A percentile compares a stretch with the other conserved stretches of the same genome.
Evolutionary conservation across 2,888 invertebrate genomes (phyloP).

Genomic region (Brenthis ino): DNA sequence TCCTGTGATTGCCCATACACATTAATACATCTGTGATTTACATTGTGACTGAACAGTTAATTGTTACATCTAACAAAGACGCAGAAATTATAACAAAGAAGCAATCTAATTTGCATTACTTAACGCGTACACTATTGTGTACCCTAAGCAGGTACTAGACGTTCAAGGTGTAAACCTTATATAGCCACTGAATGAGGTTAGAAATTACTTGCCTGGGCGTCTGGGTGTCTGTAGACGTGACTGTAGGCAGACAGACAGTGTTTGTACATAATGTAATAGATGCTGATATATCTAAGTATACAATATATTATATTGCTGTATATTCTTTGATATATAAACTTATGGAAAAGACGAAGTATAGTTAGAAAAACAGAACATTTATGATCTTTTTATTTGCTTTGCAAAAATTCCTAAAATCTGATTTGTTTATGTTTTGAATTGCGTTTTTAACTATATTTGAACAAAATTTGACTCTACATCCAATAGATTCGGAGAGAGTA

Average conservation of each 20-base stretch:
- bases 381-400: too few species aligned
- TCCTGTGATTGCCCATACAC: not conserved
- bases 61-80: conserved; percentile 18
- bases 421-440: too few species aligned
- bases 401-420: too few species aligned
- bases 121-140: conserved; percentile 28
- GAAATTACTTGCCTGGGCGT: conserved; percentile 31
- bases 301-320: not conserved
- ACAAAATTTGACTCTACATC: too few species aligned
- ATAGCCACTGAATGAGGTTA: conserved; percentile 33
- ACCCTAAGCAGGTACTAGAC: conserved; percentile 30
- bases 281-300: not conserved
- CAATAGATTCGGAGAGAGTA: too few species aligned
- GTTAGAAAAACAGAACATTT: too few species aligned
- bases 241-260: conserved; percentile 11
- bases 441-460: too few species aligned
- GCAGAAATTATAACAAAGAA: conserved; percentile 21
- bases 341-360: too few species aligned
- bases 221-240: conserved; percentile 37
- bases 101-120: conserved; percentile 25
- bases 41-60: conserved; percentile 11
- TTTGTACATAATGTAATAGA: not conserved
- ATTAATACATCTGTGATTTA: not conserved
- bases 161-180: conserved; percentile 29
- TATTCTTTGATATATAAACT: too few species aligned